Evolutionary conservation across 2,888 invertebrate species (phyloP).

Genomic region (Chrysolina americana): DNA sequence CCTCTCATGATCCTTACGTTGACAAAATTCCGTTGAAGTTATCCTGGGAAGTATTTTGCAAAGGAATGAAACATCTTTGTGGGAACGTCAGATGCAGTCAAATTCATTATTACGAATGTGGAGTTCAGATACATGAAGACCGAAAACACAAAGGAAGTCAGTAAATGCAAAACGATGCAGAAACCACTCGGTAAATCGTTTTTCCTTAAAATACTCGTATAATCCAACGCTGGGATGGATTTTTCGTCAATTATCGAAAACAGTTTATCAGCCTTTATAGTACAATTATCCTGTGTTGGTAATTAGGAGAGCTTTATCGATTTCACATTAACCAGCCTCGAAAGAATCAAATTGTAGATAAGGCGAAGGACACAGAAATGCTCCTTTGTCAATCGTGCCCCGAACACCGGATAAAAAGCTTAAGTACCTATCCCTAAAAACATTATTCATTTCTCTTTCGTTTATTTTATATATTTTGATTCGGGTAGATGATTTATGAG

Average conservation of each 20-base stretch:
- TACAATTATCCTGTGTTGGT: not conserved
- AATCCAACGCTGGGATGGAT: not conserved
- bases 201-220: not conserved
- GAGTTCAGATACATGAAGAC: not conserved
- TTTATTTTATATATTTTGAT: not conserved
- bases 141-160: not conserved
- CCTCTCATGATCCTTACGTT: no score
- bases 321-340: conserved; percentile 2
- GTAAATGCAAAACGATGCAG: not conserved
- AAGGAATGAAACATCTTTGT: not conserved
- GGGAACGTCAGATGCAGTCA: not conserved
- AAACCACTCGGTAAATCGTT: not conserved
- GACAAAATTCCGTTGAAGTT: no score
- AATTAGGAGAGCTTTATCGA: conserved; percentile 1
- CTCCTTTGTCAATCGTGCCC: not conserved
- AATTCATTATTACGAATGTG: not conserved
- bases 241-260: not conserved
- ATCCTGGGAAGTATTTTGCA: no score
- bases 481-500: not conserved
- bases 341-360: not conserved
- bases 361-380: not conserved
- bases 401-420: not conserved
- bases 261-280: not conserved
- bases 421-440: not conserved
- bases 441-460: not conserved